Evolutionary conservation across 2,888 invertebrate species (phyloP).

Genomic region (Cremastinae sp.): DNA sequence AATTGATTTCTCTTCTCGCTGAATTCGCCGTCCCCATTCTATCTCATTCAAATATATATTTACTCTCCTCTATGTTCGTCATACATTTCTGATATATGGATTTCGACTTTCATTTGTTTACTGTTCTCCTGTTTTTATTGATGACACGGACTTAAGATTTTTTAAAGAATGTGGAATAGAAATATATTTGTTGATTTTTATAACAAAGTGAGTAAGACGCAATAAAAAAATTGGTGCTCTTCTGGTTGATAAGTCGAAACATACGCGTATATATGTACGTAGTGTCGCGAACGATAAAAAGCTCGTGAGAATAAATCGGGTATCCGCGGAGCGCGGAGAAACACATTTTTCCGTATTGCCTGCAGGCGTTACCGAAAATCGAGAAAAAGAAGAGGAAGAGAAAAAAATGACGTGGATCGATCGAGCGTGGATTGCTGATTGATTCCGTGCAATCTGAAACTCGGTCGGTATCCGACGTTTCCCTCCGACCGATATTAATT

Average conservation of each 20-base stretch:
- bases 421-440: constrained; percentile 48
- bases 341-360: constrained; percentile 36
- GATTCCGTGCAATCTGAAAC: constrained; percentile 54
- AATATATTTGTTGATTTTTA: too few relatives aligned
- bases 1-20: too few relatives aligned
- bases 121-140: too few relatives aligned
- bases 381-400: neutral
- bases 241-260: constrained; percentile 2
- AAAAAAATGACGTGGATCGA: constrained; percentile 34
- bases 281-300: constrained; percentile 23
- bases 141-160: too few relatives aligned
- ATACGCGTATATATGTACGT: constrained; percentile 12
- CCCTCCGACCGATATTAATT: constrained; percentile 53
- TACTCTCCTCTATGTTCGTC: too few relatives aligned
- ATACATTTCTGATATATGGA: too few relatives aligned
- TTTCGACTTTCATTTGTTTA: too few relatives aligned
- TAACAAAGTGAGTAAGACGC: neutral
- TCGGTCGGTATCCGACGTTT: constrained; percentile 18
- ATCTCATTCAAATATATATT: too few relatives aligned
- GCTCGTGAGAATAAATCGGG: constrained; percentile 33
- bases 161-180: too few relatives aligned
- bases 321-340: constrained; percentile 41
- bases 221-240: neutral
- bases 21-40: too few relatives aligned
- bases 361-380: neutral